Base-by-base conservation (phyloP, 2,113 vertebrate genomes). In the Spermophilus dauricus region DNA sequence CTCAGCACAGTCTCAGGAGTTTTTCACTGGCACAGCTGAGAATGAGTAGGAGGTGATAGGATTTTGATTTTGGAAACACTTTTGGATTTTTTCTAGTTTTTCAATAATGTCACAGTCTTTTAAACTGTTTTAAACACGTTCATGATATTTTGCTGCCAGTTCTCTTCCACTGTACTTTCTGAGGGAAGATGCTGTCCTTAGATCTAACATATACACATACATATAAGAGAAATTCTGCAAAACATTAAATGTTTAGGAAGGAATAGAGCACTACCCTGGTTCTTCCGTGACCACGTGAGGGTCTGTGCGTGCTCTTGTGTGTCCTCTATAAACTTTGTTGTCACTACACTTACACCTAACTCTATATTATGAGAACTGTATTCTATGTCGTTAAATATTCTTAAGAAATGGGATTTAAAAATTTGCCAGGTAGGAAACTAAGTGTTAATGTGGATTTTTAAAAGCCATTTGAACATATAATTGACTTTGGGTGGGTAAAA, bases 1-100 rank as follows among this genome's bases (percentile, higher is more conserved):
- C 95, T 45, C 20, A 2, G 20, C 1, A 6, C 18, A 1, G 48
- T 51, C 72, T 39, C 37, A 2, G 16, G 95, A 67, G 48, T 37
- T 94, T 93, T 72, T 78, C 73, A 77, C 39, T 81, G 80, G 72
- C 10, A 37, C 34, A 65, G 93, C 81, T 92, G 98, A 85, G 89
- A 73, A 30, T 17, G 89, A 92, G 51, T 18, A 94, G 42, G 30
- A 17, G n/a, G 53, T 58, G 75, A 87, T 2, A 91, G 82, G 51
- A 61, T 69, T 96, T 94, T 45, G 63, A 82, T 48, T 95, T 89
- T 75, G 58, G 96, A 85, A 95, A 56, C 4, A 45, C 53, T 93
- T 8, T 87, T 77, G 75, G 26, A 18, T 11, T 42, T 67, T 45
- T 67, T 67, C n/a, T 56, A 65, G n/a, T 8, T 65, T 94, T 95